Base-by-base conservation (phyloP, 2,888 invertebrate genomes). In the Isotomurus palustris region DNA sequence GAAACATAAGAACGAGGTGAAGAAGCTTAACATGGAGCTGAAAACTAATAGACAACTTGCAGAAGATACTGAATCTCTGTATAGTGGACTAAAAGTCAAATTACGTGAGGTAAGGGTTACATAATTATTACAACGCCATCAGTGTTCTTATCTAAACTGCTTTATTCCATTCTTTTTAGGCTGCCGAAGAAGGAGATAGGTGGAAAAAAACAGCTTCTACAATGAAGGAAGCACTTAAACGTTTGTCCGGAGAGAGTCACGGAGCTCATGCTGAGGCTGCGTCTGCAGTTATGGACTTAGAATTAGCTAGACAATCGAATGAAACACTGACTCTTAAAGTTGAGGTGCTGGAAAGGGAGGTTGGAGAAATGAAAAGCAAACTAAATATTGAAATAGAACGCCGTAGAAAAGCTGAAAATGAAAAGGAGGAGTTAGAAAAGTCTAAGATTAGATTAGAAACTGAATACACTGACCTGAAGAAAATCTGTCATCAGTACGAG, bases 401-500 rank as follows among this genome's bases (percentile, higher is more conserved):
- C n/a, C 27, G 66, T 4, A 55, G 56, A 25, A 19, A 10, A 10
- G 27, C 48, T 1, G 54, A 60, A 45, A 49, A 49, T n/a, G 58
- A 60, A 29, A 50, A 29, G 17, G 54, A 58, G 17, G 55, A 56
- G 48, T 17, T 60, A 1, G 50, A 53, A 24, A 32, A 62, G 5
- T 38, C 57, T 10, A 59, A 60, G 47, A n/a, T 19, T 4, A 24
- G 10, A 2, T 40, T 64, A 19, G 57, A 57, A 25, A 57, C 60
- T 24, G 69, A 69, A 24, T 24, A 67, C n/a, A n/a, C 21, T n/a
- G 64, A 64, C 29, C 51, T 70, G 8, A 66, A 58, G 36, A 50
- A 45, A 10, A 67, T 70, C 38, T 60, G 64, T 36, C 67, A 65
- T 43, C 60, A 68, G 45, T 70, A 68, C 51, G 70, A 70, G 53